Evolutionary conservation across 2,888 invertebrate genomes (phyloP).

Genomic region (Stomorhina lunata): DNA sequence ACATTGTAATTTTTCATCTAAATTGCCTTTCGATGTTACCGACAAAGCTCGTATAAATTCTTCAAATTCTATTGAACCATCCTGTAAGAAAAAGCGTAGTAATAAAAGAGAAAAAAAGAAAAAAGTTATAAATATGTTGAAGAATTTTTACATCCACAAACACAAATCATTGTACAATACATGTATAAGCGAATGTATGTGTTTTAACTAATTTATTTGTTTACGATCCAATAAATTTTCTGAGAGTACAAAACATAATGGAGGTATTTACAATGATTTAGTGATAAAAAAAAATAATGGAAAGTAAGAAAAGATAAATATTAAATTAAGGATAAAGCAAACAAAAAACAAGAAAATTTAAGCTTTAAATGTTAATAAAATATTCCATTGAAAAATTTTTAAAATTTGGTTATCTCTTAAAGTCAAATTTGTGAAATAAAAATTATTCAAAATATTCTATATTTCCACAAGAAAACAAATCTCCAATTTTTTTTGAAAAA

Average conservation of each 20-base stretch:
- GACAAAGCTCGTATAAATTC: conserved; percentile 99
- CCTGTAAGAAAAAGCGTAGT: conserved; percentile 82
- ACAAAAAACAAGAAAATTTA: background rate
- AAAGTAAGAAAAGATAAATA: conserved; percentile 9
- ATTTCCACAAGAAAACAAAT: too few relatives aligned
- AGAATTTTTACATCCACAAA: background rate
- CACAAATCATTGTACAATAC: background rate
- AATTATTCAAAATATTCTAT: too few relatives aligned
- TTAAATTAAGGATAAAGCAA: background rate
- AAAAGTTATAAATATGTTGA: background rate
- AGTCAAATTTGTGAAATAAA: too few relatives aligned
- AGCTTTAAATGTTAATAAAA: too few relatives aligned
- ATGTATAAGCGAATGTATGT: background rate
- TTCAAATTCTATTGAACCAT: conserved; percentile 99
- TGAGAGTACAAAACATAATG: background rate
- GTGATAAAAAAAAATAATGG: background rate
- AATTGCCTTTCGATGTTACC: conserved; percentile 98
- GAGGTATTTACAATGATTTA: background rate
- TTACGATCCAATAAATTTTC: background rate
- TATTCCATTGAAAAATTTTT: too few relatives aligned
- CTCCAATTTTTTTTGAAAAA: too few relatives aligned
- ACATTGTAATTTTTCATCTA: conserved; percentile 99
- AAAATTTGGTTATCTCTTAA: too few relatives aligned
- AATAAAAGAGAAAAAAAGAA: background rate
- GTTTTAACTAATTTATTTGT: background rate